Evolutionary conservation across 2,113 vertebrate genomes (phyloP).

Genomic region (Urocynchramus pylzowi): DNA sequence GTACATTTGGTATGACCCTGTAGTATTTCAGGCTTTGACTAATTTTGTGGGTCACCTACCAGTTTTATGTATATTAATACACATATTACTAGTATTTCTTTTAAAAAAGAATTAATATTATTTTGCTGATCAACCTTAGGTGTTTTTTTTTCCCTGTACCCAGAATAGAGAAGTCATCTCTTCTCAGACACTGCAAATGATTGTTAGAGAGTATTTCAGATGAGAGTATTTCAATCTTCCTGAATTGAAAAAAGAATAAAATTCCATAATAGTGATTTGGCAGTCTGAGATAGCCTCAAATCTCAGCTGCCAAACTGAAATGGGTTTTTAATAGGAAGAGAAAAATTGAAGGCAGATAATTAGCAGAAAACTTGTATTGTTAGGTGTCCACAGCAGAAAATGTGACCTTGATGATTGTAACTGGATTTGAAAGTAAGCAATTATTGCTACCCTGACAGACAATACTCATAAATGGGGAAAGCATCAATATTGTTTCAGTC

Average conservation of each 20-base stretch:
- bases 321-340: not conserved
- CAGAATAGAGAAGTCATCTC: not conserved
- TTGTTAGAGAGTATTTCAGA: not conserved
- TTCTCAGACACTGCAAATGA: not conserved
- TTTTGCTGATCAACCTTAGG: not conserved
- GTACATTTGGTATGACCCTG: not conserved
- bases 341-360: not conserved
- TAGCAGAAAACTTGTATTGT: not conserved
- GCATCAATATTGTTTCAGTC: not conserved
- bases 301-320: not conserved
- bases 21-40: not conserved
- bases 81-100: not conserved
- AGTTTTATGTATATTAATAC: not conserved
- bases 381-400: not conserved
- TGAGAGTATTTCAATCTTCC: not conserved
- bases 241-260: not conserved
- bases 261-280: not conserved
- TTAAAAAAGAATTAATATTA: not conserved
- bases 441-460: not conserved
- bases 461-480: not conserved
- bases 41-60: not conserved
- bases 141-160: not conserved
- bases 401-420: not conserved
- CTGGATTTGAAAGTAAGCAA: not conserved
- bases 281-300: not conserved